Percentiles rank a stretch among this genome's conserved stretches.
Conservation (phyloP, 1,140 invertebrate genomes). For the Hypothenemus hampei region DNA sequence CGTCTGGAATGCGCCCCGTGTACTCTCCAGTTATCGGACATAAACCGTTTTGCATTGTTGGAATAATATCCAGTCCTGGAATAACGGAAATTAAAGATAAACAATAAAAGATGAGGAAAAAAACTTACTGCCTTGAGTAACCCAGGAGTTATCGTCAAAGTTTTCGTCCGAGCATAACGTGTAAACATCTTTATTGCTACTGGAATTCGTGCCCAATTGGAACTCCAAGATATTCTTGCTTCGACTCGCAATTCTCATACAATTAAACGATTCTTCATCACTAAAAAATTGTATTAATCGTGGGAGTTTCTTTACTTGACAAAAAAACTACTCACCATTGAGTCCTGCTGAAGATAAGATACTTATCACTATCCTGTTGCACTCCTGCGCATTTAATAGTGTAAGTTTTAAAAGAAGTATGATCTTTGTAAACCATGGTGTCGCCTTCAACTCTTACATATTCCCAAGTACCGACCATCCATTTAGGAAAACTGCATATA, state of each 20-base stretch:
- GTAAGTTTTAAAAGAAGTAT: conserved; percentile 60
- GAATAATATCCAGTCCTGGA: conserved; percentile 49
- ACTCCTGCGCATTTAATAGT: conserved; percentile 54
- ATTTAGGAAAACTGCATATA: conserved; percentile 56
- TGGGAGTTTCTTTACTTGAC: background rate
- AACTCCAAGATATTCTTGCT: conserved; percentile 65
- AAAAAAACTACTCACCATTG: conserved; percentile 48
- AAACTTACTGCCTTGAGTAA: conserved; percentile 58
- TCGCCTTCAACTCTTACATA: conserved; percentile 56
- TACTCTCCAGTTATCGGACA: conserved; percentile 69
- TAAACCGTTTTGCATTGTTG: conserved; percentile 44
- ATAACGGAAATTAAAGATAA: conserved; percentile 6
- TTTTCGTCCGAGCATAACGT: conserved; percentile 49
- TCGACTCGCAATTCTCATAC: conserved; percentile 59
- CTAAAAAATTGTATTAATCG: conserved; percentile 50
- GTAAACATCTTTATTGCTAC: conserved; percentile 33
- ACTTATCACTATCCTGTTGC: conserved; percentile 44
- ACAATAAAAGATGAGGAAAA: background rate
- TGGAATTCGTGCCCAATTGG: conserved; percentile 49
- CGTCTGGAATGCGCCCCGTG: conserved; percentile 60
- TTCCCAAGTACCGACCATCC: conserved; percentile 64
- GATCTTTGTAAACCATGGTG: conserved; percentile 59
- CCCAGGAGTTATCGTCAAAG: conserved; percentile 54
- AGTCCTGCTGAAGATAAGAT: conserved; percentile 50
- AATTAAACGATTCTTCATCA: conserved; percentile 61